Conservation (phyloP, 2,797 vertebrate species). For the Pseudochirops corinnae region DNA sequence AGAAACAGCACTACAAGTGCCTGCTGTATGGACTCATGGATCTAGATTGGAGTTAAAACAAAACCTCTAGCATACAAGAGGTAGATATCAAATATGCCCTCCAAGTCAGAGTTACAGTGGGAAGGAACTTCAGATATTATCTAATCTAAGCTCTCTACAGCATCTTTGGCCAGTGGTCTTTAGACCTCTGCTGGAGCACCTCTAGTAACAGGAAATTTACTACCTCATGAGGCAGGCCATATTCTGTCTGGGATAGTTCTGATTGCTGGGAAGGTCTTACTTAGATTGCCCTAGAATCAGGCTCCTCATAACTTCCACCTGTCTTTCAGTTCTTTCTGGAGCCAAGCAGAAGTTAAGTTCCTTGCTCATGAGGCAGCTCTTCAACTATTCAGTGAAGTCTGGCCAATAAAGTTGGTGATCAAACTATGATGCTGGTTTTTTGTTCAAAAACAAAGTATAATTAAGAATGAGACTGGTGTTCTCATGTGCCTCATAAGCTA, state of each 20-base stretch:
- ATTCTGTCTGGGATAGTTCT: background rate
- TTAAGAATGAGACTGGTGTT: background rate
- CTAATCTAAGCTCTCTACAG: background rate
- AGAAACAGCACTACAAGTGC: constrained; percentile 17
- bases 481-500: background rate
- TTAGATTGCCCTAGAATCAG: background rate
- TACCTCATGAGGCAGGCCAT: background rate
- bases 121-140: accelerated
- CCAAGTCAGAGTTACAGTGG: background rate
- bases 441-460: background rate
- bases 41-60: constrained; percentile 74
- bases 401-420: background rate
- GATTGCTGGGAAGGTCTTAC: background rate
- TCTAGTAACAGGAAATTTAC: background rate
- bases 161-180: background rate
- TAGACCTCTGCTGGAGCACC: background rate
- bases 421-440: background rate
- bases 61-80: background rate
- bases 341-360: background rate
- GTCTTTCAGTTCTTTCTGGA: background rate
- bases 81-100: background rate
- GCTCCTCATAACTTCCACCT: background rate
- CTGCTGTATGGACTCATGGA: constrained; percentile 70
- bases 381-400: background rate
- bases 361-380: background rate